These are phyloP conservation scores for Drosophila pandora DNA, from an alignment of 1,140 invertebrate species.

Conservation along the genomic window DNA sequence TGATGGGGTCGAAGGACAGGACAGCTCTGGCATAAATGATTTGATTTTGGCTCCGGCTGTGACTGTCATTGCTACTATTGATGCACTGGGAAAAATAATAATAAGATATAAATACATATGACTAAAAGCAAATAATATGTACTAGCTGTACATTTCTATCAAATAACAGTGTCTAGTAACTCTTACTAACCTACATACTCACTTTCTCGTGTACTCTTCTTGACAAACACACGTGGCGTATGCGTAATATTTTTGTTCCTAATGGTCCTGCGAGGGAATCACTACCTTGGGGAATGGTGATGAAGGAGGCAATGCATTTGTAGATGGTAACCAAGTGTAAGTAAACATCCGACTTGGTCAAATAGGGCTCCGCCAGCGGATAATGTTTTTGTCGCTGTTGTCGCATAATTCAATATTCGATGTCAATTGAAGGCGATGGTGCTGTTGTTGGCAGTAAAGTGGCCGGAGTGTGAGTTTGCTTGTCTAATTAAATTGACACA, in stretches of 20 bases:
- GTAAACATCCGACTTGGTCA: conserved; percentile 48
- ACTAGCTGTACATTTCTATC: neutral
- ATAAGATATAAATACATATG: neutral
- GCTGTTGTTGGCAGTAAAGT: neutral
- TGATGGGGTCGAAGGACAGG: conserved; percentile 55
- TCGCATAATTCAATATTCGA: conserved; percentile 50
- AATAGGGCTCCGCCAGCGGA: conserved; percentile 7
- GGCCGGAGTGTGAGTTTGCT: conserved; percentile 52
- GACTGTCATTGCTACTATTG: conserved; percentile 15
- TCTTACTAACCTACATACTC: too few species aligned
- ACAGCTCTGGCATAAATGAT: conserved; percentile 72
- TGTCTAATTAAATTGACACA: conserved; percentile 83
- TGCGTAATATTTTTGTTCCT: conserved; percentile 34
- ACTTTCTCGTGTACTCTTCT: conserved; percentile 1
- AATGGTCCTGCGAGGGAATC: neutral
- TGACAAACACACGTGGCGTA: conserved; percentile 28
- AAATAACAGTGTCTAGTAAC: too few species aligned
- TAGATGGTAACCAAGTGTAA: conserved; percentile 50
- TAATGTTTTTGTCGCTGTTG: conserved; percentile 21
- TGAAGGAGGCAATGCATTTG: conserved; percentile 53
- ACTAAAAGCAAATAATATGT: neutral
- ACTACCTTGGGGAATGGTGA: neutral
- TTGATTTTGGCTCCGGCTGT: conserved; percentile 57
- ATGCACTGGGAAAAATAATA: conserved; percentile 11
- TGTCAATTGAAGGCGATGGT: conserved; percentile 33